Evolutionary conservation across 2,888 invertebrate genomes (phyloP), one percentile per base, ranked within the genome.

Genomic region (Macroteleia sp.): DNA sequence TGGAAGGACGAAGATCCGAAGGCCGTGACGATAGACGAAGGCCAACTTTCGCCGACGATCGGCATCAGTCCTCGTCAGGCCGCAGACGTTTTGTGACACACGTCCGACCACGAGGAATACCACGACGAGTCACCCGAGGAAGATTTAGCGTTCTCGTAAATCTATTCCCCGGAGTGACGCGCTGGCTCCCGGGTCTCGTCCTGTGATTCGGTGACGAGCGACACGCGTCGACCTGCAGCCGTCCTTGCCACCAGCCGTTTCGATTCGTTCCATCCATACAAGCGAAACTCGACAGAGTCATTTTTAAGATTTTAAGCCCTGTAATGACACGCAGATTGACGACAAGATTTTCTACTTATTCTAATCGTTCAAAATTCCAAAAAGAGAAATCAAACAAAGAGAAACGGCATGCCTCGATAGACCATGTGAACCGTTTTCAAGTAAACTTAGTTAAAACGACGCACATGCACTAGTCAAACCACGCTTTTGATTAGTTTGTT

Each of bases 1-100:
- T 99, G 99, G 98, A 96, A 97, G 91, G 98, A 98, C 89, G 98
- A 98, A 87, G 97, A 96, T 84, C 95, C 95, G 57, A 95, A 95
- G 82, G 91, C 93, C 79, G 91, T 92, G 50, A 88, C 92, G 74
- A 87, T 91, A 70, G 91, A 91, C 81, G 91, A 91, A 73, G 91
- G 89, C 69, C 91, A 91, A 79, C 85, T 91, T 71, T 91, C 91
- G 92, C 91, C 91, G 59, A 90, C 89, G 85, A 87, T 91, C 85
- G 91, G 91, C 77, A 90, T 91, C 83, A 90, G 90, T 82, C 90
- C 91, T 70, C 89, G 91, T 66, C 90, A 91, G 71, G 87, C 88
- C 56, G 85, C 83, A 80, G 91, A 91, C 83, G 91, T 91, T 91
- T 91, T 91, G 91, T 91, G 91, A 91, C 91, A 91, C 86, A 91